These are phyloP conservation scores for Drosophila hawaiiensis DNA, from an alignment of 2,888 invertebrate genomes.

Conservation along the genomic window DNA sequence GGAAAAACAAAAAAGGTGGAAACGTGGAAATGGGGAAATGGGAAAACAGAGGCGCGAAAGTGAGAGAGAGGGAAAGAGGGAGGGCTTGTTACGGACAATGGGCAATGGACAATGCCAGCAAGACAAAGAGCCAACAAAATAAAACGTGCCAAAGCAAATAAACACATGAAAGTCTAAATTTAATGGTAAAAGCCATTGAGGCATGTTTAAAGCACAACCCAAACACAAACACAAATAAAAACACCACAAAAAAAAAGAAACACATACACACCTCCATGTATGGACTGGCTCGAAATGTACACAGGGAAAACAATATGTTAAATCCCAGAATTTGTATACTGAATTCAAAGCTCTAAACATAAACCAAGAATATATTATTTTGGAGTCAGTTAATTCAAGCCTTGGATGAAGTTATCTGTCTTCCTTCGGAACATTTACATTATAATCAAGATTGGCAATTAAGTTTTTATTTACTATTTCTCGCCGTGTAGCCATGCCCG, in stretches of 20 bases:
- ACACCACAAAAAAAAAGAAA: neutral
- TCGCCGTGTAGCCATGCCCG: constrained; percentile 12
- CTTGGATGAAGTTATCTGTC: neutral
- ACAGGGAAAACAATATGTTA: neutral
- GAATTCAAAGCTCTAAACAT: neutral
- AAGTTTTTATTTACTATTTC: neutral
- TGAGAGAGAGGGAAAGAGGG: neutral
- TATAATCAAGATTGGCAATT: neutral
- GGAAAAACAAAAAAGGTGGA: neutral
- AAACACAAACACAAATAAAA: constrained; percentile 25
- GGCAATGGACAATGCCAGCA: constrained; percentile 40
- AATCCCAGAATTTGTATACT: neutral
- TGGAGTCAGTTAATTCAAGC: neutral
- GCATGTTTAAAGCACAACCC: constrained; percentile 58
- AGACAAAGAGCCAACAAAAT: constrained; percentile 62
- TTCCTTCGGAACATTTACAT: neutral
- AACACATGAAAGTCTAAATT: constrained; percentile 79
- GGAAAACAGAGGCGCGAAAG: neutral
- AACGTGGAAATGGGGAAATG: neutral
- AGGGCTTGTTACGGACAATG: constrained; percentile 16
- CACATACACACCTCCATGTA: constrained; percentile 1
- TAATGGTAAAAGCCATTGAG: constrained; percentile 74
- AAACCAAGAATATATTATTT: neutral
- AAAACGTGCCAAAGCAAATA: constrained; percentile 77
- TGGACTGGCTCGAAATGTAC: neutral